Evolutionary conservation across 1,140 invertebrate species (phyloP).

Genomic region (Pectinophora gossypiella): DNA sequence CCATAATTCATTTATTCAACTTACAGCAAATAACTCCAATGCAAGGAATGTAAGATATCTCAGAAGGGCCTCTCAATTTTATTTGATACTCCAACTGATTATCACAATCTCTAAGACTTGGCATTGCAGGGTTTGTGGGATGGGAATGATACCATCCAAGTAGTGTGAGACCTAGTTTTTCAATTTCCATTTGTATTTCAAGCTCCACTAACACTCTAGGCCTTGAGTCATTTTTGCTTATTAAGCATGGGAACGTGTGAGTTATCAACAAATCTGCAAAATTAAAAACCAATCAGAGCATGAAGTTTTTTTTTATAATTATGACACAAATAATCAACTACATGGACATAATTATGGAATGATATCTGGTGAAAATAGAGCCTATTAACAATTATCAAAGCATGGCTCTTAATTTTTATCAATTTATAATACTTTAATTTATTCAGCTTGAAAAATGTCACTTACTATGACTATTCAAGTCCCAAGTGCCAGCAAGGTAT

Average conservation of each 20-base stretch:
- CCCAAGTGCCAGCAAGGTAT: constrained; percentile 96
- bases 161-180: constrained; percentile 86
- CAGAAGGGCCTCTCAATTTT: constrained; percentile 92
- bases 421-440: too few species aligned
- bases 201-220: constrained; percentile 83
- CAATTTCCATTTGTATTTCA: constrained; percentile 89
- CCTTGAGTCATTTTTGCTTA: constrained; percentile 86
- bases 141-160: constrained; percentile 99
- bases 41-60: constrained; percentile 93
- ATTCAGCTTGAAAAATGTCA: too few species aligned
- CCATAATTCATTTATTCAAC: too few species aligned
- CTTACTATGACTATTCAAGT: constrained; percentile 94
- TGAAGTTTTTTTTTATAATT: too few species aligned
- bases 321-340: too few species aligned
- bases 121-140: constrained; percentile 90
- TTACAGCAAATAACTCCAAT: constrained; percentile 94
- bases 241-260: constrained; percentile 92
- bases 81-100: constrained; percentile 96
- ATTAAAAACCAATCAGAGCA: neutral
- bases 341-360: too few species aligned
- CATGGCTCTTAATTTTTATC: too few species aligned
- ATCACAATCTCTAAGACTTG: constrained; percentile 92
- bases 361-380: too few species aligned
- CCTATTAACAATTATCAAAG: too few species aligned
- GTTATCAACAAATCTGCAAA: constrained; percentile 88